phyloP scores from a whole-genome alignment of 2,888 invertebrate genomes.

The Tetranychus truncatus region DNA sequence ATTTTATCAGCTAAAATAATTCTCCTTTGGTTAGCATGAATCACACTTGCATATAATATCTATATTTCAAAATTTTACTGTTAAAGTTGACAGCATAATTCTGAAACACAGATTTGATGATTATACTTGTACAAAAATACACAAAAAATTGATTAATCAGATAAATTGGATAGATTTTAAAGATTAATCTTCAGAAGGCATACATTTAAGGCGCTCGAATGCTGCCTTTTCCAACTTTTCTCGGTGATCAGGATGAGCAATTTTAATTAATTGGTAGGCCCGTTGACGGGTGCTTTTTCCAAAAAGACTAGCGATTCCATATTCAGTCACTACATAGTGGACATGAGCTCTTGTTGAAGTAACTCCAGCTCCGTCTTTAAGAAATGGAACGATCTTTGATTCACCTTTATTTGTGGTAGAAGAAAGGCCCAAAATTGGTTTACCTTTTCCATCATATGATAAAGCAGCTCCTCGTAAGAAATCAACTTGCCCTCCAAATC shows the following conservation, averaged over 20 bases:
- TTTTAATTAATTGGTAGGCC: conserved; percentile 36
- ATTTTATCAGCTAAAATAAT: no score
- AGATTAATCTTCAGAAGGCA: conserved; percentile 30
- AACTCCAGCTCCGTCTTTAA: conserved; percentile 76
- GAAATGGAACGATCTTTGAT: conserved; percentile 61
- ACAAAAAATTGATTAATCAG: no score
- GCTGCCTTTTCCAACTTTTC: conserved; percentile 35
- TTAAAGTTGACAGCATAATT: no score
- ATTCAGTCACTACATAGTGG: conserved; percentile 46
- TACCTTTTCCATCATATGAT: conserved; percentile 61
- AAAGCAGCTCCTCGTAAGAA: conserved; percentile 79
- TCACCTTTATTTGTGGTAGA: conserved; percentile 58
- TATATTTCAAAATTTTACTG: no score
- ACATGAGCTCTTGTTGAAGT: conserved; percentile 81
- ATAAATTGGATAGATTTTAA: no score
- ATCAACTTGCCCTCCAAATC: conserved; percentile 84
- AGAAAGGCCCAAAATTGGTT: conserved; percentile 74
- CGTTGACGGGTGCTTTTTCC: conserved; percentile 37
- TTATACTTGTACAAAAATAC: no score
- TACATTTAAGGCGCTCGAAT: conserved; percentile 35
- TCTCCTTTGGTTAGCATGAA: no score
- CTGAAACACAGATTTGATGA: no score
- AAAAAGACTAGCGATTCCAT: conserved; percentile 36
- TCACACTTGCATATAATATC: no score
- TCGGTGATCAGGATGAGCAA: conserved; percentile 36